Base-by-base conservation (phyloP, 2,113 vertebrate genomes). In the Eidolon helvum region DNA sequence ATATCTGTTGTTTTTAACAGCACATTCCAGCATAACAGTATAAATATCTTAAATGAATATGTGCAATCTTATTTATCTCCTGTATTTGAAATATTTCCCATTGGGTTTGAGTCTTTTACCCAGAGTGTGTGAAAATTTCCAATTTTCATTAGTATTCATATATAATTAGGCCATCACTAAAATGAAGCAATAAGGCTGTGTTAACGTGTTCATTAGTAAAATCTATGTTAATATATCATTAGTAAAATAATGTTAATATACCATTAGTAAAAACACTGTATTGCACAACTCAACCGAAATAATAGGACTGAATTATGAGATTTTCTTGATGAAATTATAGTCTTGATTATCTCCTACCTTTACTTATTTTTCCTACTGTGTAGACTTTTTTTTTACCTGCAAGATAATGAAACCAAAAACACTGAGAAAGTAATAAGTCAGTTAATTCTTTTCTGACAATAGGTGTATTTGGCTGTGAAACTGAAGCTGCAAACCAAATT, bases 1-100 rank as follows among this genome's bases (percentile, higher is more conserved):
- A 9, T 92, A 12, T 61, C 85, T 94, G 35, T 90, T 96, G 80
- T 75, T 97, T 97, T 45, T 43, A 63, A 75, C 18, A 86, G 26
- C 35, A 8, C 7, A 68, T 63, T 92, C 10, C 35, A 59, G 18
- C 43, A 7, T 38, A 22, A 30, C 9, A 33, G 48, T 43, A 21
- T 77, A 59, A 91, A 78, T 57, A 38, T 63, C 88, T 50, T 69
- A 48, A 66, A 10, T 78, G 82, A 72, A 18, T 66, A 72, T 7
- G 1, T 68, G 19, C 15, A 0, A 0, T 83, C 63, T 53, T 78
- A 35, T 35, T 84, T 96, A 24, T 82, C 66, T 71, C 19, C 33
- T 28, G 0, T 33, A 16, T 68, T 71, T 66, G 43, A 78, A 61
- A 79, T 30, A 9, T 59, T n/a, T 69, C 88, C 72, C 16, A 0